Base-by-base conservation (phyloP, 2,888 invertebrate genomes). In the Lacanobia wlatinum region DNA sequence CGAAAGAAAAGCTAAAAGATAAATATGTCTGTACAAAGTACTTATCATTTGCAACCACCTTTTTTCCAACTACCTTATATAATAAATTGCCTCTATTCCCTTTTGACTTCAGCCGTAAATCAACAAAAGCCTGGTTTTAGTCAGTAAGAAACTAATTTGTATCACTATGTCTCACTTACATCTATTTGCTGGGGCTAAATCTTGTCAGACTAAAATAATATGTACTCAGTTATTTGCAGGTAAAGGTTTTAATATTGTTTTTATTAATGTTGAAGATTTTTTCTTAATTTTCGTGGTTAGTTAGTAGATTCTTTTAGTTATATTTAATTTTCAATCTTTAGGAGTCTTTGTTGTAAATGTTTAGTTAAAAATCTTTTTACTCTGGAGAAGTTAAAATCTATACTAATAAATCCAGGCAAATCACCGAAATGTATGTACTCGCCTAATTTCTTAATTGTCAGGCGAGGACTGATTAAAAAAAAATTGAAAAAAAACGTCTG, bases 91-190 rank as follows among this genome's bases (percentile, higher is more conserved):
- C 21, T 34, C 60, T 14, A 69, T 73, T 76, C 58, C 23, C 62
- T 43, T 76, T 59, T 68, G 48, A 67, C 70, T 80, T 58, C 52
- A 66, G 60, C 55, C 40, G 40, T 63, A 34, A 56, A n/a, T 52
- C 67, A 71, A 58, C 63, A 64, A 70, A 75, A 73, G 70, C 70
- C 66, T 23, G 76, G 68, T 67, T 78, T 76, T 82, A 78, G 76
- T 82, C 67, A 59, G 80, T 69, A 62, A 73, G 85, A 73, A 69
- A 78, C 73, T 76, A 83, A 85, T 85, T 83, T 78, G 67, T 84
- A 78, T 73, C 76, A 61, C 68, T 76, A 60, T 56, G 60, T 69
- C 48, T 80, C 59, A 60, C 77, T 40, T 34, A 73, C 43, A 84
- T 76, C 81, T 70, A 80, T 82, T 75, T 68, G 34, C 66, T 64